phyloP scores from a whole-genome alignment of 2,888 invertebrate species.

The Heliothis peltigera region DNA sequence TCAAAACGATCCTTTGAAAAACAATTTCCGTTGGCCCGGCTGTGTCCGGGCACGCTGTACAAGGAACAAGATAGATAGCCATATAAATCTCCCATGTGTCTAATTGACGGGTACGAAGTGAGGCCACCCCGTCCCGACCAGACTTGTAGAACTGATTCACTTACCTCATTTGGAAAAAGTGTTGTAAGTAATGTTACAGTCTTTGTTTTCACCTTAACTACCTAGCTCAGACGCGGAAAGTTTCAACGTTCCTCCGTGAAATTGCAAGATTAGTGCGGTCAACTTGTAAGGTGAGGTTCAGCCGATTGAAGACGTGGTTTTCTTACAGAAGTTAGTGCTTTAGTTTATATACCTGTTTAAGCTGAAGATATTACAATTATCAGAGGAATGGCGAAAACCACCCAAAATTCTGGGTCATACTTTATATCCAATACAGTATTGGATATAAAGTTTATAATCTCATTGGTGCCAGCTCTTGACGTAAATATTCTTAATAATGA shows the following conservation, averaged over 20 bases:
- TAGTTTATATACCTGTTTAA: neutral
- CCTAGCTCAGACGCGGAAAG: slow-evolving; percentile 40
- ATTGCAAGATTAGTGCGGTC: slow-evolving; percentile 49
- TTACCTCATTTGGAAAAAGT: slow-evolving; percentile 72
- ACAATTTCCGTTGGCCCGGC: slow-evolving; percentile 77
- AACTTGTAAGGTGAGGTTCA: slow-evolving; percentile 45
- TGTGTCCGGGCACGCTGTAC: slow-evolving; percentile 67
- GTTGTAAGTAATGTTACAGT: slow-evolving; percentile 63
- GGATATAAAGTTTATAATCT: neutral
- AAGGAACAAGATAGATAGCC: slow-evolving; percentile 84
- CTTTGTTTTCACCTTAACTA: slow-evolving; percentile 61
- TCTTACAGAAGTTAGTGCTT: slow-evolving; percentile 17
- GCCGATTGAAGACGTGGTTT: slow-evolving; percentile 36
- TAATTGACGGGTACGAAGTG: slow-evolving; percentile 85
- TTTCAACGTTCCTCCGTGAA: slow-evolving; percentile 45
- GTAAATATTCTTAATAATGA: no score
- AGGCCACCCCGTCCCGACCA: slow-evolving; percentile 62
- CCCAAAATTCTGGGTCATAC: no score
- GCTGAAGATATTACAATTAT: no score
- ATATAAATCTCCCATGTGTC: slow-evolving; percentile 86
- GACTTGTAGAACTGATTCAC: slow-evolving; percentile 76
- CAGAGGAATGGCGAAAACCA: no score
- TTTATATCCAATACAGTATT: no score
- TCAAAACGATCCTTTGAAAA: slow-evolving; percentile 76
- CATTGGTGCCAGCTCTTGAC: neutral